Conservation (phyloP, 2,888 invertebrate species). For the Cheilosia pagana region DNA sequence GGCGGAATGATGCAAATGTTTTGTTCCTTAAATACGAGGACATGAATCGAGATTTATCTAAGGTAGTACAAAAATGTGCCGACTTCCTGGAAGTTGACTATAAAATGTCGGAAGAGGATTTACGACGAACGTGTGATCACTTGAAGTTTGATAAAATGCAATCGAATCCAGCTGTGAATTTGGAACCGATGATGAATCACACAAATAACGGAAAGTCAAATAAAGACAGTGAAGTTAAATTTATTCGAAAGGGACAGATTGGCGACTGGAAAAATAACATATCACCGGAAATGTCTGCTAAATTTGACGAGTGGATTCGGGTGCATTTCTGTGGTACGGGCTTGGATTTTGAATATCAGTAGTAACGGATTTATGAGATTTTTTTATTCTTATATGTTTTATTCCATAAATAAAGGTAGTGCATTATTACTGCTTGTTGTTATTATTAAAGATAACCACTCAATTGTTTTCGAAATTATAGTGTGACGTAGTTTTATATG, state of each 20-base stretch:
- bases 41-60: conserved; percentile 89
- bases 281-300: conserved; percentile 88
- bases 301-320: conserved; percentile 90
- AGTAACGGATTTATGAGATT: background rate
- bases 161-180: conserved; percentile 90
- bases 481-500: no score
- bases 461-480: no score
- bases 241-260: conserved; percentile 91
- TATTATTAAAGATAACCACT: no score
- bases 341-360: conserved; percentile 85
- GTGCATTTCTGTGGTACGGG: conserved; percentile 86
- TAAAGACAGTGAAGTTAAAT: conserved; percentile 84
- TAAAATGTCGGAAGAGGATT: conserved; percentile 87
- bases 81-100: conserved; percentile 85
- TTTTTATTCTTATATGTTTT: no score
- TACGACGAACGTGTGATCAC: conserved; percentile 88
- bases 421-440: no score
- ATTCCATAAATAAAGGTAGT: no score
- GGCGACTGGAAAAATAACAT: conserved; percentile 92
- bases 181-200: conserved; percentile 86
- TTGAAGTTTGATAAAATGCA: conserved; percentile 93
- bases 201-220: conserved; percentile 51
- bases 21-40: conserved; percentile 93
- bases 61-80: conserved; percentile 88
- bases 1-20: conserved; percentile 88